phyloP scores from a whole-genome alignment of 1,140 invertebrate species.

The Bombus sylvicola region DNA sequence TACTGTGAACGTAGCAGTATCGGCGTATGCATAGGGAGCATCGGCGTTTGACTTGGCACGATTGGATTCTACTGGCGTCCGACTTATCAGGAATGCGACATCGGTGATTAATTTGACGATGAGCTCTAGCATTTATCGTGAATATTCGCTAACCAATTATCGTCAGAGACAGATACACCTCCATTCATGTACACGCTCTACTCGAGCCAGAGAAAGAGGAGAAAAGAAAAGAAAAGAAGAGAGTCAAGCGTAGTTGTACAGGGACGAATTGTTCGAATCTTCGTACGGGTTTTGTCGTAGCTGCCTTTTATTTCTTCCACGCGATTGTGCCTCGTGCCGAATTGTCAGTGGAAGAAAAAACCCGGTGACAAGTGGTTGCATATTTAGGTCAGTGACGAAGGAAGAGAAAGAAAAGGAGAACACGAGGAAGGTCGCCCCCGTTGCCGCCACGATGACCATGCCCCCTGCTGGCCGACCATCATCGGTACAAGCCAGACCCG shows the following conservation, averaged over 20 bases:
- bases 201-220: no score
- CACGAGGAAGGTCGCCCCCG: constrained; percentile 86
- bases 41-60: neutral
- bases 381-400: constrained; percentile 88
- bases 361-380: constrained; percentile 24
- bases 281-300: constrained; percentile 64
- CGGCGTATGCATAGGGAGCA: no score
- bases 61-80: neutral
- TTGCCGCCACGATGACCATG: constrained; percentile 70
- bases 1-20: neutral
- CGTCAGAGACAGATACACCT: neutral
- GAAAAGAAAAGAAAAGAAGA: neutral
- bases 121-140: neutral
- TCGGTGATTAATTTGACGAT: neutral
- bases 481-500: constrained; percentile 78
- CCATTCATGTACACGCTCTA: neutral
- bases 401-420: constrained; percentile 94
- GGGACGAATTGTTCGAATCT: constrained; percentile 2
- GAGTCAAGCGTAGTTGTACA: constrained; percentile 33
- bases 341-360: neutral
- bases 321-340: neutral
- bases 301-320: constrained; percentile 67
- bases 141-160: neutral
- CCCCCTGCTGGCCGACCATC: constrained; percentile 79
- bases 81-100: neutral